Conservation (phyloP, 2,797 vertebrate species). For the Lithobates pipiens region DNA sequence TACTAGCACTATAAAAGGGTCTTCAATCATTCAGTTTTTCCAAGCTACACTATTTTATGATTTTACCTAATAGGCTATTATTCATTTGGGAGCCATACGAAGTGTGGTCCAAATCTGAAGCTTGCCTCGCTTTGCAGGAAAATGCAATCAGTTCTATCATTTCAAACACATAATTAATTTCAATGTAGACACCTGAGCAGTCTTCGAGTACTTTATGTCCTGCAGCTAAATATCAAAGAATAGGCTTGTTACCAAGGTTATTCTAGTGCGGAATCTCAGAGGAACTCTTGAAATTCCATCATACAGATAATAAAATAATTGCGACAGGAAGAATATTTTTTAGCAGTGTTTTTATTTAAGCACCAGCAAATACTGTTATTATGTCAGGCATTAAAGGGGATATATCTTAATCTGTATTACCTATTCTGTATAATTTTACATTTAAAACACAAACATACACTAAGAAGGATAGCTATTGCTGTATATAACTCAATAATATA, state of each 20-base stretch:
- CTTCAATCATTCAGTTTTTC: constrained; percentile 33
- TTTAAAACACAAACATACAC: too few species aligned
- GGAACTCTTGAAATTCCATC: constrained; percentile 48
- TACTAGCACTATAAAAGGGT: constrained; percentile 20
- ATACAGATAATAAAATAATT: constrained; percentile 34
- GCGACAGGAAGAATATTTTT: constrained; percentile 7
- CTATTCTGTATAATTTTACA: too few species aligned
- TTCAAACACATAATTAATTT: constrained; percentile 51
- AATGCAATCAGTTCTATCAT: constrained; percentile 51
- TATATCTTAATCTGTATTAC: not conserved
- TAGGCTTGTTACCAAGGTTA: constrained; percentile 49
- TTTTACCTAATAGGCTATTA: constrained; percentile 47
- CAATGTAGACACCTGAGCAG: constrained; percentile 41
- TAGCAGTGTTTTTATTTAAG: not conserved
- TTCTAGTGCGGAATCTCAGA: constrained; percentile 19
- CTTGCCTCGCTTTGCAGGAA: constrained; percentile 25
- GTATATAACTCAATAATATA: too few species aligned
- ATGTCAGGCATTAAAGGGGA: not conserved
- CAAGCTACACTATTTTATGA: constrained; percentile 36
- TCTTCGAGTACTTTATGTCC: constrained; percentile 39
- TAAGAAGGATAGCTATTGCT: too few species aligned
- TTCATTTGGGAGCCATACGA: constrained; percentile 32
- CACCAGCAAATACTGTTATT: not conserved
- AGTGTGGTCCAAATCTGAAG: constrained; percentile 9
- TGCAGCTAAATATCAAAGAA: constrained; percentile 48